A percentile compares a stretch with the other conserved stretches of the same genome.
These are phyloP conservation scores for Sebastes hubbsi DNA, from an alignment of 2,797 vertebrate genomes.

Conservation along the genomic window DNA sequence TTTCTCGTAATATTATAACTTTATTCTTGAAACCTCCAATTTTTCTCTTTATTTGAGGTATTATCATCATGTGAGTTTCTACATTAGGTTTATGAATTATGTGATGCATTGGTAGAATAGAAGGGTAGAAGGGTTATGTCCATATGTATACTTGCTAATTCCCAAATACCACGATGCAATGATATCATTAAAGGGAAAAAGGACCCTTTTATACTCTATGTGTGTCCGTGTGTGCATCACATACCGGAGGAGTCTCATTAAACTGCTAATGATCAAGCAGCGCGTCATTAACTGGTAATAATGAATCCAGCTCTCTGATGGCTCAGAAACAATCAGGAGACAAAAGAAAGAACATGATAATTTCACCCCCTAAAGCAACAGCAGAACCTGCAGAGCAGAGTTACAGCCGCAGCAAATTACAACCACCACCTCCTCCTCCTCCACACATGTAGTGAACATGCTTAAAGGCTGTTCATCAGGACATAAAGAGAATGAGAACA, in stretches of 20 bases:
- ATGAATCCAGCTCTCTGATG: slow-evolving; percentile 15
- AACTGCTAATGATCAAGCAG: slow-evolving; percentile 16
- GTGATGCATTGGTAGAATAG: neutral
- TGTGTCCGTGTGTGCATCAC: neutral
- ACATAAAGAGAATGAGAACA: neutral
- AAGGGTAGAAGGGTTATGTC: neutral
- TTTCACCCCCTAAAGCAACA: neutral
- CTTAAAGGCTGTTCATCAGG: neutral
- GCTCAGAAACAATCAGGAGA: slow-evolving; percentile 20
- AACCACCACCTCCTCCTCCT: too few relatives aligned
- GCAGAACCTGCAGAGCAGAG: slow-evolving; percentile 29
- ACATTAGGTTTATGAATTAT: neutral
- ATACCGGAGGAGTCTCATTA: slow-evolving; percentile 15
- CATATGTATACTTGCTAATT: neutral
- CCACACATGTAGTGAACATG: neutral
- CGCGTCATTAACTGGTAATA: slow-evolving; percentile 20
- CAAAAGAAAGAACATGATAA: neutral
- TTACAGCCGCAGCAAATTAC: neutral
- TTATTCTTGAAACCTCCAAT: too few relatives aligned
- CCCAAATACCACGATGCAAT: neutral
- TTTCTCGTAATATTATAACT: too few relatives aligned
- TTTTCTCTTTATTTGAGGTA: neutral
- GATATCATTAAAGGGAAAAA: neutral
- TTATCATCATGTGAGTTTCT: neutral
- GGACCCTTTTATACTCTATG: neutral